Evolutionary conservation across 1,140 invertebrate species (phyloP).

Genomic region (Trialeurodes vaporariorum): DNA sequence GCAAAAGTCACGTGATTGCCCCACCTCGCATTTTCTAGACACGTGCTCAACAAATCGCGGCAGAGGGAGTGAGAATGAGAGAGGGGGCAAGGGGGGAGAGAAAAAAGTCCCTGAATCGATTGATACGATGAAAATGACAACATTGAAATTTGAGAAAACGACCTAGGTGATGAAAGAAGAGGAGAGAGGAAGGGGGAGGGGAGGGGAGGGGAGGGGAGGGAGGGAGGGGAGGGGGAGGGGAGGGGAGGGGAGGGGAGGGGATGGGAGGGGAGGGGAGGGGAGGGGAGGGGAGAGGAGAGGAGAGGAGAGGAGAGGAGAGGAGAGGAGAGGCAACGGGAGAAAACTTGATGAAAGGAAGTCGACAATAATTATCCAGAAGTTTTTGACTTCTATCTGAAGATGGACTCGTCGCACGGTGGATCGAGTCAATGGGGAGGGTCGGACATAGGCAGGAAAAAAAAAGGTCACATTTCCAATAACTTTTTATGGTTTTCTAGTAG

Average conservation of each 20-base stretch:
- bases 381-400: too few relatives aligned
- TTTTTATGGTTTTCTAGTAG: too few relatives aligned
- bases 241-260: slow-evolving; percentile 4
- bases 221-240: too few relatives aligned
- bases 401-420: too few relatives aligned
- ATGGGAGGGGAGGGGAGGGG: slow-evolving; percentile 3
- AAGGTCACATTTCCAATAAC: too few relatives aligned
- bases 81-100: too few relatives aligned
- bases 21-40: too few relatives aligned
- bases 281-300: neutral
- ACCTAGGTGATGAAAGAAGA: neutral
- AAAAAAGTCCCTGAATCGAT: too few relatives aligned
- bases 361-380: too few relatives aligned
- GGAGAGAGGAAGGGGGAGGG: neutral
- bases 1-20: too few relatives aligned
- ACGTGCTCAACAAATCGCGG: neutral
- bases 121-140: neutral
- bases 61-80: neutral
- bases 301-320: slow-evolving; percentile 8
- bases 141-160: slow-evolving; percentile 1
- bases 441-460: too few relatives aligned
- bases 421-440: too few relatives aligned
- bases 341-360: neutral
- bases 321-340: neutral
- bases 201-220: slow-evolving; percentile 2